These are phyloP conservation scores for Hybognathus amarus DNA, from an alignment of 2,797 vertebrate species.

Conservation along the genomic window DNA sequence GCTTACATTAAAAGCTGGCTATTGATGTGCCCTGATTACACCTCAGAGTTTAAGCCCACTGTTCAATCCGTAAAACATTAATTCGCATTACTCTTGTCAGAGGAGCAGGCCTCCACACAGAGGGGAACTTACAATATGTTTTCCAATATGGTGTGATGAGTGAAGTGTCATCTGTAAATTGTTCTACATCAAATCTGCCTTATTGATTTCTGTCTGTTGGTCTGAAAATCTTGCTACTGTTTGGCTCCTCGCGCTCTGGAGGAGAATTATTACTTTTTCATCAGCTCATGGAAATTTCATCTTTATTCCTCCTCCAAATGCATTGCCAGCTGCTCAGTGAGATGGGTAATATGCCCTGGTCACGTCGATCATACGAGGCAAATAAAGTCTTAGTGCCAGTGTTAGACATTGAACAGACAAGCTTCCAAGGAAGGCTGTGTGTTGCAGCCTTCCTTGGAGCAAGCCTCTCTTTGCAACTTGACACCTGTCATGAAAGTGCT, in stretches of 20 bases:
- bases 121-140: conserved; percentile 63
- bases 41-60: conserved; percentile 54
- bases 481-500: conserved; percentile 51
- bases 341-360: conserved; percentile 71
- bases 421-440: conserved; percentile 20
- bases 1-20: conserved; percentile 52
- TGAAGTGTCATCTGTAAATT: conserved; percentile 76
- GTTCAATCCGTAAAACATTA: conserved; percentile 55
- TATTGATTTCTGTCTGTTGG: conserved; percentile 78
- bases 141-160: conserved; percentile 73
- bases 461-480: conserved; percentile 11
- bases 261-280: conserved; percentile 78
- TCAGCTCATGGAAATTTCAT: conserved; percentile 79
- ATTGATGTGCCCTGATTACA: conserved; percentile 52
- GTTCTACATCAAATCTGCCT: conserved; percentile 75
- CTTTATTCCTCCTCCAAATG: conserved; percentile 68
- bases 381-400: conserved; percentile 61
- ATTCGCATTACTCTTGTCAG: conserved; percentile 60
- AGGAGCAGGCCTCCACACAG: conserved; percentile 53
- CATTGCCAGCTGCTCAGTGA: conserved; percentile 66
- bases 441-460: conserved; percentile 33
- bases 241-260: conserved; percentile 56
- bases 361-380: conserved; percentile 70
- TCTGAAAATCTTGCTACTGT: conserved; percentile 66
- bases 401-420: conserved; percentile 53